phyloP scores from a whole-genome alignment of 2,797 vertebrate species.

The Anguilla pacifica region DNA sequence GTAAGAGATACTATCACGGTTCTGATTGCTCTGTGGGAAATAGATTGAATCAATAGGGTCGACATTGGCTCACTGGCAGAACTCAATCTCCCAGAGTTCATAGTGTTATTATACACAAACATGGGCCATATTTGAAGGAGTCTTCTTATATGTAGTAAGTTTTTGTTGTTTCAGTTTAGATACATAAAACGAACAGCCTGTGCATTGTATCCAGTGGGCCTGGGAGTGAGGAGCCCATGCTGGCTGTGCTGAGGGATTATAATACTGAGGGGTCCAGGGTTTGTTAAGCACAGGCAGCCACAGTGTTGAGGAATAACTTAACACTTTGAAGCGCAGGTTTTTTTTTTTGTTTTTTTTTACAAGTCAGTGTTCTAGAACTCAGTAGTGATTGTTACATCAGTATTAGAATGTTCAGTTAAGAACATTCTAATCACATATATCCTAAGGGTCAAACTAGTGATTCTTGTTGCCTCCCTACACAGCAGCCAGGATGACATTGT shows the following conservation, averaged over 20 bases:
- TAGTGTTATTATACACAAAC: neutral
- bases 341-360: too few relatives aligned
- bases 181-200: neutral
- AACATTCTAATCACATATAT: too few relatives aligned
- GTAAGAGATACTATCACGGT: neutral
- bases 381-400: too few relatives aligned
- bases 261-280: neutral
- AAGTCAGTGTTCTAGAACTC: too few relatives aligned
- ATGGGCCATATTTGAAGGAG: neutral
- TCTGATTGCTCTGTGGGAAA: neutral
- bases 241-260: neutral
- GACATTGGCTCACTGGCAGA: neutral
- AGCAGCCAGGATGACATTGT: neutral
- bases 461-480: slow-evolving; percentile 29
- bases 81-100: neutral
- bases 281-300: neutral
- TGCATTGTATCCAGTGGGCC: neutral
- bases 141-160: neutral
- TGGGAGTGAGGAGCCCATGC: neutral
- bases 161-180: neutral
- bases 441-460: neutral
- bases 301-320: slow-evolving; percentile 19
- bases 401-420: too few relatives aligned
- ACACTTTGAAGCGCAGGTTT: slow-evolving; percentile 44
- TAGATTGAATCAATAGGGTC: neutral